A percentile compares a stretch with the other conserved stretches of the same genome.
Conservation (phyloP, 2,113 vertebrate genomes). For the Siphamia tubifer region DNA sequence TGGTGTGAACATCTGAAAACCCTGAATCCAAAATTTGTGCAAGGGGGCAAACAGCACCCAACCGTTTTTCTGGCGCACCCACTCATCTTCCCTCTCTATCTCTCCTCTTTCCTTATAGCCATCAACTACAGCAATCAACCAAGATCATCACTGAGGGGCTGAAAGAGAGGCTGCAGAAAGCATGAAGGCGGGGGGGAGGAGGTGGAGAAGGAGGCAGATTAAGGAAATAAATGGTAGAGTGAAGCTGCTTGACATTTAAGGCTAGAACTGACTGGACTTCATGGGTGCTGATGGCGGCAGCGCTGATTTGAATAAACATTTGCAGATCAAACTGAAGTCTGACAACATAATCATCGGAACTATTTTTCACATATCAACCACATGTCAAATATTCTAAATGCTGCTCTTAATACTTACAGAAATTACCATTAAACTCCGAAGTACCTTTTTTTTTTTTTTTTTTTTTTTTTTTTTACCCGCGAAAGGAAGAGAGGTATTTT, state of each 20-base stretch:
- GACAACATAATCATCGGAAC: neutral
- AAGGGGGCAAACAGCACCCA: constrained; percentile 36
- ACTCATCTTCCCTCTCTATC: constrained; percentile 62
- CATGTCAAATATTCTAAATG: neutral
- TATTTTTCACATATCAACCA: neutral
- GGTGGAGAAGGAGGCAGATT: constrained; percentile 33
- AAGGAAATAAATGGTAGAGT: constrained; percentile 32
- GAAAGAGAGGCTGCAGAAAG: constrained; percentile 19
- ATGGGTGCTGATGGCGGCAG: neutral
- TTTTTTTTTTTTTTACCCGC: too few species aligned
- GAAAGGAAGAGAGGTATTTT: too few species aligned
- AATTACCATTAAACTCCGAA: too few species aligned
- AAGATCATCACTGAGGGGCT: constrained; percentile 30
- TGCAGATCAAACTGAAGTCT: neutral
- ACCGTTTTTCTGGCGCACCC: constrained; percentile 43
- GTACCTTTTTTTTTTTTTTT: neutral
- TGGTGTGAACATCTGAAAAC: constrained; percentile 46
- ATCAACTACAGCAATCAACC: constrained; percentile 62
- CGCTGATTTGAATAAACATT: constrained; percentile 2
- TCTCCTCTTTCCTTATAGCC: constrained; percentile 39
- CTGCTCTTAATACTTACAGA: neutral
- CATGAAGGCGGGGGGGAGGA: constrained; percentile 27
- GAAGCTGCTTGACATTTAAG: constrained; percentile 64
- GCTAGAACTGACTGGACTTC: constrained; percentile 7
- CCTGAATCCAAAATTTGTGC: constrained; percentile 44